Conservation (phyloP, 2,888 invertebrate genomes). For the Euphydryas editha region DNA sequence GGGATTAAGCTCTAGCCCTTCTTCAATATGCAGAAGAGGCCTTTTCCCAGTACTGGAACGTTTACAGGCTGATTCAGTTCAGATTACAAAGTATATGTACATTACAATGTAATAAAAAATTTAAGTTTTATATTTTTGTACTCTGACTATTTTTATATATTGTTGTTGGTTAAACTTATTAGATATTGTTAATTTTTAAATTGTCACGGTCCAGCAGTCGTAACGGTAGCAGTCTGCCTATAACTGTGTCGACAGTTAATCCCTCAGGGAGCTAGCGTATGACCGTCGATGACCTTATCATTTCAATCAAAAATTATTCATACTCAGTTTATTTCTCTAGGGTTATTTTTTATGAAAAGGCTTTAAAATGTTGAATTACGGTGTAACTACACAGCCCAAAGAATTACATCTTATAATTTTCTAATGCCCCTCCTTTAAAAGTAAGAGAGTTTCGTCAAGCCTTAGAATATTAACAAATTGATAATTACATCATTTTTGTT, state of each 20-base stretch:
- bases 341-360: neutral
- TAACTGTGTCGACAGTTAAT: neutral
- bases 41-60: too few species aligned
- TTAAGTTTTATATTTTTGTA: too few species aligned
- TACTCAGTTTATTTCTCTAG: neutral
- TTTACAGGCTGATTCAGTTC: too few species aligned
- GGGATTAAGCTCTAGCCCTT: too few species aligned
- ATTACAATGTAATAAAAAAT: neutral
- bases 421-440: too few species aligned
- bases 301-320: neutral
- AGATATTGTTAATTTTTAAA: too few species aligned
- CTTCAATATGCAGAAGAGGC: too few species aligned
- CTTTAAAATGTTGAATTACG: neutral
- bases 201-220: neutral
- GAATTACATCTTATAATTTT: too few species aligned
- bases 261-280: neutral
- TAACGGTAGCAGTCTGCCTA: neutral
- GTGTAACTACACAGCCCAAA: neutral
- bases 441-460: too few species aligned
- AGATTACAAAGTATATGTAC: neutral
- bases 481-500: neutral
- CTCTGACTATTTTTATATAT: too few species aligned
- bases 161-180: too few species aligned
- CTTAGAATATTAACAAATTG: too few species aligned
- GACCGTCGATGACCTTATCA: neutral